A percentile compares a stretch with the other conserved stretches of the same genome.
These are phyloP conservation scores for Lipotes vexillifer DNA, from an alignment of 2,113 vertebrate genomes.

Conservation along the genomic window DNA sequence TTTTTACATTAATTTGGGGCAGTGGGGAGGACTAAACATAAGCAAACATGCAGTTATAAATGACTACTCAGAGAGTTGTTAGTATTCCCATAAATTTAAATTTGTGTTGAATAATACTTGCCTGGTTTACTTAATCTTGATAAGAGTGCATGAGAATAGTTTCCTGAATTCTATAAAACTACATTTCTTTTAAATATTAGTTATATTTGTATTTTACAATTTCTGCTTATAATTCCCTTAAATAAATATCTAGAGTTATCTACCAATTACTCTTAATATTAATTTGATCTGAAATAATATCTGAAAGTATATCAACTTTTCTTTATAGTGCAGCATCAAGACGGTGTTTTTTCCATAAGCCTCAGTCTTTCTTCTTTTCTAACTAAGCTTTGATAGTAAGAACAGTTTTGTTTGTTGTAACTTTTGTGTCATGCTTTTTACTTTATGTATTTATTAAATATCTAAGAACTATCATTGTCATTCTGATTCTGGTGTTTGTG, in stretches of 20 bases:
- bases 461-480: not conserved
- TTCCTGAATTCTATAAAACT: not conserved
- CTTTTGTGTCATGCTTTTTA: not conserved
- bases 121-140: not conserved
- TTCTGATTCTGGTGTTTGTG: not conserved
- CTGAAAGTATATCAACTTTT: not conserved
- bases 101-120: not conserved
- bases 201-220: not conserved
- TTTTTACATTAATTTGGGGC: not conserved
- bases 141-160: not conserved
- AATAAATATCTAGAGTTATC: not conserved
- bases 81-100: not conserved
- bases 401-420: not conserved
- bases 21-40: not conserved
- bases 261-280: not conserved
- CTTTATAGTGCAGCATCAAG: not conserved
- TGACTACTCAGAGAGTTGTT: not conserved
- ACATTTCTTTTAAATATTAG: not conserved
- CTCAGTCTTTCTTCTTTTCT: not conserved
- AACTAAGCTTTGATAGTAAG: constrained; percentile 2
- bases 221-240: not conserved
- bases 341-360: not conserved
- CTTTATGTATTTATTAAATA: not conserved
- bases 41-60: not conserved
- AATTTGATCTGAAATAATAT: not conserved